Evolutionary conservation across 2,888 invertebrate species (phyloP), one percentile per base, ranked within the genome.

Genomic region (Steinernema hermaphroditum): DNA sequence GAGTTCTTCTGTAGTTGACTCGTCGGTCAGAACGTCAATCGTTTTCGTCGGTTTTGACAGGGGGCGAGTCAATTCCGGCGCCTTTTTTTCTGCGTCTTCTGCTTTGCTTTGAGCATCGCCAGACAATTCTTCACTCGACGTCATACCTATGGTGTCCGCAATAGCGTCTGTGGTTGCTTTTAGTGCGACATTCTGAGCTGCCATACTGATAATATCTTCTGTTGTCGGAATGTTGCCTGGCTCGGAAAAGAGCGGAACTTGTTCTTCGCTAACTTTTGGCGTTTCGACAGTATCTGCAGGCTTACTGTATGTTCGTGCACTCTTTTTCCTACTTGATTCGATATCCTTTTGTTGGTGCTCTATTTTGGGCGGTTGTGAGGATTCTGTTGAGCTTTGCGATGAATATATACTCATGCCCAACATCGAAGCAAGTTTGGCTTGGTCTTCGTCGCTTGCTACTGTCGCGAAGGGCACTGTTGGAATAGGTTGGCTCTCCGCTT

Each of bases 171-270:
- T 4, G 6, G 62, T 32, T 2, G 32, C 62, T 34, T 62, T 62
- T 1, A 62, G 27, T 2, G 34, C 62, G 14, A 62, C 16, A 16
- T 29, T 62, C n/a, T 62, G 32, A 62, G 62, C 62, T 2, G 62
- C 62, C 62, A 62, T 29, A 16, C 14, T 62, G 1, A 62, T 62
- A 32, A 62, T 62, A 12, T 62, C 62, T 32, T 62, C 62, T 16
- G 62, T 32, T 8, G 32, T 62, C 9, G 62, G 62, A 29, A 62
- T 27, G 1, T 29, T 6, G 22, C 9, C 46, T 19, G 16, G 16
- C 6, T 46, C 46, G 6, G 46, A 6, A 16, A 46, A 46, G 6
- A 46, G 4, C 16, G 46, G 22, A 6, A 46, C 46, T 6, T 6
- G 16, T 46, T 16, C 46, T 4, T 46, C 46, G 6, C 4, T 4